Base-by-base conservation (phyloP, 2,888 invertebrate genomes). In the Aricia artaxerxes region DNA sequence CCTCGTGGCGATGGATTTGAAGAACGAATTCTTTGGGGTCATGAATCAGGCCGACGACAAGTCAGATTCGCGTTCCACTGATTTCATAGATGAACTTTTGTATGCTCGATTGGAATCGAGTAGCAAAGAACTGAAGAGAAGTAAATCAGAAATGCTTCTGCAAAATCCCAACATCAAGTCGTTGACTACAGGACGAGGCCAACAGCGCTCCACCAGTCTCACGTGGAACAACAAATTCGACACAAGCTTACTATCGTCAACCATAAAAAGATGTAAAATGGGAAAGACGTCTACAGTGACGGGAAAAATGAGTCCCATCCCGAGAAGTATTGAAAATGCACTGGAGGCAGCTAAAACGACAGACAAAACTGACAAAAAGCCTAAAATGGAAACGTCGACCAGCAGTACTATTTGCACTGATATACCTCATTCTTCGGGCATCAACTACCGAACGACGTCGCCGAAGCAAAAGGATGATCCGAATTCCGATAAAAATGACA, bases 161-260 rank as follows among this genome's bases (percentile, higher is more conserved):
- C 90, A 93, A 89, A 91, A 91, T 85, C 88, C 94, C 87, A 91
- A 91, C 83, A 87, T 95, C 4, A 95, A 95, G 85, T 91, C 92
- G 44, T 86, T 95, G 79, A 94, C 91, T 79, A 95, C 91, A 75
- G 95, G 92, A n/a, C 89, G 95, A 79, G 95, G 95, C 72, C 96
- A 96, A 84, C 96, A 96, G 85, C 92, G 96, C 83, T 96, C 96
- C 0, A 96, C 96, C 83, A 96, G 96, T 86, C 88, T 96, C 72
- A 96, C 96, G 0, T 96, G 96, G 95, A 96, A 96, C 85, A 97
- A 96, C 84, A 97, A 97, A 90, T 91, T 97, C 79, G 97, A 97
- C 84, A 95, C 95, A 57, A 95, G 94, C 79, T 92, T 94, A 78
- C 91, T 89, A 16, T 95, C 96, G 3, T 95, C 96, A 6, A 95